A percentile compares a stretch with the other conserved stretches of the same genome.
Evolutionary conservation across 1,140 invertebrate species (phyloP).

Genomic region (Plectus sambesii): DNA sequence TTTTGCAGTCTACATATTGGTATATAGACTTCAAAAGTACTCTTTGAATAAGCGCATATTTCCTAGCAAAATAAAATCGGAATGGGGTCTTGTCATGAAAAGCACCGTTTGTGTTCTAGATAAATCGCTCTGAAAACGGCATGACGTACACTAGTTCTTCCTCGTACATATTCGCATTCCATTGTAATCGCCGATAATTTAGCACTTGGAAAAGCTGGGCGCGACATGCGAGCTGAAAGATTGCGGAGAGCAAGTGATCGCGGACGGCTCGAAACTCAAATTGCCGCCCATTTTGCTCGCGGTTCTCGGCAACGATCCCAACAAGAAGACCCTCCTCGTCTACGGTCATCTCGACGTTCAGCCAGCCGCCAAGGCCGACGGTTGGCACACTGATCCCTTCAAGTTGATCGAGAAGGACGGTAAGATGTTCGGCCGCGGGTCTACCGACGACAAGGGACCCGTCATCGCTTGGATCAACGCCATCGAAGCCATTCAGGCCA

Average conservation of each 20-base stretch:
- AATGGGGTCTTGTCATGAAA: too few relatives aligned
- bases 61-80: too few relatives aligned
- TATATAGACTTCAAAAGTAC: too few relatives aligned
- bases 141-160: too few relatives aligned
- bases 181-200: too few relatives aligned
- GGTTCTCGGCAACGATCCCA: conserved; percentile 63
- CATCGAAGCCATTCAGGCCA: conserved; percentile 69
- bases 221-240: conserved; percentile 62
- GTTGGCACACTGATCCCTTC: conserved; percentile 88
- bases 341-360: conserved; percentile 96
- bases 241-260: conserved; percentile 61
- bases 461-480: conserved; percentile 81
- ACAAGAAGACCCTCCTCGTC: conserved; percentile 66
- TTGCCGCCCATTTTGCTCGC: conserved; percentile 74
- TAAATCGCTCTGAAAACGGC: too few relatives aligned
- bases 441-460: conserved; percentile 77
- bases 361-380: conserved; percentile 77
- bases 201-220: conserved; percentile 63
- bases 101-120: too few relatives aligned
- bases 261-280: conserved; percentile 59
- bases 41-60: too few relatives aligned
- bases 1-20: too few relatives aligned
- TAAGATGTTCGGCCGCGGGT: conserved; percentile 79
- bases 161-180: too few relatives aligned
- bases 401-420: conserved; percentile 69